These are phyloP conservation scores for Idaea straminata DNA, from an alignment of 2,888 invertebrate genomes.

Conservation along the genomic window DNA sequence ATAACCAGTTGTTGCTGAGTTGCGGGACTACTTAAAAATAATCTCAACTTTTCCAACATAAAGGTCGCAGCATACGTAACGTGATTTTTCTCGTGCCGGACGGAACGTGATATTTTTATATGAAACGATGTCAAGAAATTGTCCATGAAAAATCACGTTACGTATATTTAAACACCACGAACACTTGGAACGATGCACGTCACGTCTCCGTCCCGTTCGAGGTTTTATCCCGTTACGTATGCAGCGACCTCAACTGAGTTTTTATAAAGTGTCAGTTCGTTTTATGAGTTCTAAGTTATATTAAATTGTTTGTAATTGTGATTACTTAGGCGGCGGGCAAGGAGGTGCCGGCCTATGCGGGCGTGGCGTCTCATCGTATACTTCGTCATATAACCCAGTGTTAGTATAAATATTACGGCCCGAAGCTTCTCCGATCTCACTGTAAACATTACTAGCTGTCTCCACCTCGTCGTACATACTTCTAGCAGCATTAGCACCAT, in stretches of 20 bases:
- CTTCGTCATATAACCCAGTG: conserved; percentile 65
- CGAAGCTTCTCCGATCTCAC: conserved; percentile 56
- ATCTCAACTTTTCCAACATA: conserved; percentile 26
- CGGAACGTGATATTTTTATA: no score
- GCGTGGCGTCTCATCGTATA: conserved; percentile 64
- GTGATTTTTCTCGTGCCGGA: no score
- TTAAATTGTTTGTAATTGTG: conserved; percentile 14
- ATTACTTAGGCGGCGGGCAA: conserved; percentile 66
- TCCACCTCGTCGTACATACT: conserved; percentile 66
- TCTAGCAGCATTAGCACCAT: conserved; percentile 39
- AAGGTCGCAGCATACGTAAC: no score
- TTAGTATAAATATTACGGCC: conserved; percentile 36
- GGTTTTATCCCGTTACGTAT: no score
- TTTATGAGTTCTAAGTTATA: no score
- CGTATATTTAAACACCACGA: no score
- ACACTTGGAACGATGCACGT: no score
- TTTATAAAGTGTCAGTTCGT: no score
- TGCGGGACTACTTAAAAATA: conserved; percentile 32
- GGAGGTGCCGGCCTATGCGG: conserved; percentile 83
- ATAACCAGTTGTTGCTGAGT: neutral
- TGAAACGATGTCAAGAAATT: no score
- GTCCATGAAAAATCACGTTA: no score
- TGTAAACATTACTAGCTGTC: conserved; percentile 62
- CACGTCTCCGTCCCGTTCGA: no score
- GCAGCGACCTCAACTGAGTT: no score